Evolutionary conservation across 2,797 vertebrate genomes (phyloP).

Genomic region (Enteromius thamalakanensis): DNA sequence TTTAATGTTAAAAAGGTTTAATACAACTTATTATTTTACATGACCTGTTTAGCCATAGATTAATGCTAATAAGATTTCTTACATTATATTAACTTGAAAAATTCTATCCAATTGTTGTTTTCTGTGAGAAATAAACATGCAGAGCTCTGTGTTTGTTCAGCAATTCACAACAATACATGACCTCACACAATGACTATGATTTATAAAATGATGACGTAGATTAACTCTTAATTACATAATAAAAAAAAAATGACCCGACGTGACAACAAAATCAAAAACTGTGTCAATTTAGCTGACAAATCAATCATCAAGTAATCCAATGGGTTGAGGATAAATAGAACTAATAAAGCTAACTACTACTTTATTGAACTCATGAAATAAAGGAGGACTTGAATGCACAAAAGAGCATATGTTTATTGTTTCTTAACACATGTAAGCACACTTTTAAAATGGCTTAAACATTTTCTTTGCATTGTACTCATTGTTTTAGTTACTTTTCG

Average conservation of each 20-base stretch:
- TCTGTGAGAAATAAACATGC: background rate
- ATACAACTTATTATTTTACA: too few species aligned
- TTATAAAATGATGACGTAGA: background rate
- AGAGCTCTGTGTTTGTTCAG: background rate
- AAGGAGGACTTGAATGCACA: background rate
- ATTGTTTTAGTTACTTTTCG: too few species aligned
- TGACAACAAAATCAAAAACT: background rate
- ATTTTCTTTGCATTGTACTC: too few species aligned
- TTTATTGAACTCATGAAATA: too few species aligned
- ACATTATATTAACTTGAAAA: too few species aligned
- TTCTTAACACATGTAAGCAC: background rate
- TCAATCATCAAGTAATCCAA: background rate
- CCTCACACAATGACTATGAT: background rate
- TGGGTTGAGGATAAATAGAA: background rate
- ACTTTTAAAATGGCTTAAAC: too few species aligned
- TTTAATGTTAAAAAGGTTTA: too few species aligned
- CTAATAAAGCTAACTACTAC: background rate
- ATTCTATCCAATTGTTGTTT: background rate
- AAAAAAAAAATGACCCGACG: background rate
- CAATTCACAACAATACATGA: background rate
- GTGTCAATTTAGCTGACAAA: background rate
- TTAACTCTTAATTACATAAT: background rate
- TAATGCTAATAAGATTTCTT: too few species aligned
- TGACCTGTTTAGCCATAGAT: too few species aligned
- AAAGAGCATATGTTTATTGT: background rate